Evolutionary conservation across 2,113 vertebrate genomes (phyloP).

Genomic region (Leuciscus idus): DNA sequence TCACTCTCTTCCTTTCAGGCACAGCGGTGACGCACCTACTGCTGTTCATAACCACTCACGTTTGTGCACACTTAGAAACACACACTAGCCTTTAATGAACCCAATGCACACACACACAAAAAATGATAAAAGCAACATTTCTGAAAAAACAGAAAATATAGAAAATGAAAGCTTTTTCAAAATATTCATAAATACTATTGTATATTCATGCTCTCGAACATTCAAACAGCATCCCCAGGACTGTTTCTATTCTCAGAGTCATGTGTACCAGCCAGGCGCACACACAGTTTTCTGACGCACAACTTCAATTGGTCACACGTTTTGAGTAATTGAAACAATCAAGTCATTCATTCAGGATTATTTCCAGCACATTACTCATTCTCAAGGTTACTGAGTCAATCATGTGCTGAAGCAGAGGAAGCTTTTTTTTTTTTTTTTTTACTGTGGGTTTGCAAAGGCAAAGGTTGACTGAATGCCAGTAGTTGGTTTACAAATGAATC

Average conservation of each 20-base stretch:
- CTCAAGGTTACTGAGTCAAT: conserved; percentile 13
- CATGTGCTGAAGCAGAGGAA: background rate
- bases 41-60: background rate
- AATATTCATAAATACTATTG: background rate
- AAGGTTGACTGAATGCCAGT: background rate
- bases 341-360: conserved; percentile 37
- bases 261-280: background rate
- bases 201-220: background rate
- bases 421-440: background rate
- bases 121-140: no score
- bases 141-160: background rate
- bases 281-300: conserved; percentile 27
- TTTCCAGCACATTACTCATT: conserved; percentile 13
- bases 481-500: background rate
- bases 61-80: conserved; percentile 10
- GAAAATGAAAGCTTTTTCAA: background rate
- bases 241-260: conserved; percentile 9
- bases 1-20: conserved; percentile 16
- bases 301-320: conserved; percentile 9
- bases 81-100: conserved; percentile 8
- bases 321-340: conserved; percentile 29
- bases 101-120: background rate
- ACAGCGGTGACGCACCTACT: conserved; percentile 14
- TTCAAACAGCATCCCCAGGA: background rate
- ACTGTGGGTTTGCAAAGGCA: conserved; percentile 3